Evolutionary conservation across 2,888 invertebrate species (phyloP), one percentile per base, ranked within the genome.

Genomic region (Spilosoma lubricipeda): DNA sequence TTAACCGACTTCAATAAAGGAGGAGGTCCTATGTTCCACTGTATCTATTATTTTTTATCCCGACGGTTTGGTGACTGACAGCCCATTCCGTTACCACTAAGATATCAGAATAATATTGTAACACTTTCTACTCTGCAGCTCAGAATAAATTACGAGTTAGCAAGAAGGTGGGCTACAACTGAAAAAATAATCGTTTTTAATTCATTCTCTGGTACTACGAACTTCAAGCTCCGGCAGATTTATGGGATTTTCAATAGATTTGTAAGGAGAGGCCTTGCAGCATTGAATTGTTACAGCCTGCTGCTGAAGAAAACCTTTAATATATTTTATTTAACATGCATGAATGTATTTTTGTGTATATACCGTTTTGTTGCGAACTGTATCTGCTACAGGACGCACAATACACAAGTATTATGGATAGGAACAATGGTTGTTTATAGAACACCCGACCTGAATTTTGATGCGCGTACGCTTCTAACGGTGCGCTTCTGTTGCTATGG

Each of bases 391-490:
- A 75, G 81, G 77, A 84, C 84, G 86, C 85, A 86, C 86, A 87
- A 87, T 88, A 87, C 86, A 75, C 73, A 79, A 76, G 87, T 85
- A 86, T 87, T 87, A 87, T 86, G 85, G 86, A 85, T 82, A 77
- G 81, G 87, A 91, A 94, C 94, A 94, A 94, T 94, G 88, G 88
- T 84, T 93, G 93, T 93, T 94, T 93, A 90, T 88, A 88, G 87
- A 82, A 85, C 81, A 82, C 84, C 85, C 85, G 86, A 84, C 83
- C 87, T 90, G 91, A 91, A 93, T 92, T 92, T 91, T 89, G 91
- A 92, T 89, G 85, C 85, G 84, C 84, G 76, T 80, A 85, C 81
- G 82, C 83, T 82, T 86, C 81, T 86, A 88, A 88, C 87, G 86
- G 88, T 82, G 83, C 77, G 73, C 75, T 77, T 81, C 73, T 27